Conservation (phyloP, 2,888 invertebrate genomes). For the Agrochola lota region DNA sequence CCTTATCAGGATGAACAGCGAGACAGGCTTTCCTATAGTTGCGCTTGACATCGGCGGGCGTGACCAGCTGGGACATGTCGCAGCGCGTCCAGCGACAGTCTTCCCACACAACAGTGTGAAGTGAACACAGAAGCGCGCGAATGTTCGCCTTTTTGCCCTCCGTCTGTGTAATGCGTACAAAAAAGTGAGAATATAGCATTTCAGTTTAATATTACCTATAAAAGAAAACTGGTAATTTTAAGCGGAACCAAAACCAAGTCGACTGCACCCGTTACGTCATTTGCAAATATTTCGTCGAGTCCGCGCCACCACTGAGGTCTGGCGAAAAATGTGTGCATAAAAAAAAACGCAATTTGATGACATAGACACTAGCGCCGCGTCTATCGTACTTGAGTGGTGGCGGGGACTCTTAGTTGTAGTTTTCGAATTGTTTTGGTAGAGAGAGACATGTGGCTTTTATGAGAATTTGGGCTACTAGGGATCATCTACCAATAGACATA, state of each 20-base stretch:
- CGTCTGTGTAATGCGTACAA: constrained; percentile 90
- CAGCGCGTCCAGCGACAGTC: constrained; percentile 98
- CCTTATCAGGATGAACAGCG: constrained; percentile 99
- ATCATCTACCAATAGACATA: no score
- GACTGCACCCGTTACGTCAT: no score
- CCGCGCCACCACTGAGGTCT: no score
- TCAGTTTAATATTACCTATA: background rate
- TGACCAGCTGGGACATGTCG: constrained; percentile 98
- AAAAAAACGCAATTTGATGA: no score
- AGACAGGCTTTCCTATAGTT: constrained; percentile 98
- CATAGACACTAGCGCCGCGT: no score
- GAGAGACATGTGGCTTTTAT: no score
- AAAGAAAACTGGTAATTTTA: background rate
- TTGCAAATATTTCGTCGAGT: no score
- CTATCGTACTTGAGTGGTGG: no score
- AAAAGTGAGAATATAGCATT: background rate
- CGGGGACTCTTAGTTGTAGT: no score
- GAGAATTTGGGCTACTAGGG: no score
- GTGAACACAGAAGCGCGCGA: constrained; percentile 97
- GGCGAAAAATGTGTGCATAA: no score
- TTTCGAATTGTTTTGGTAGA: no score
- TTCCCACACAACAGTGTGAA: constrained; percentile 98
- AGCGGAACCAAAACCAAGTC: background rate
- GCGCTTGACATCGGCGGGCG: constrained; percentile 98
- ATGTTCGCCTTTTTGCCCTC: constrained; percentile 99